Percentiles rank a stretch among this genome's conserved stretches.
Conservation (phyloP, 2,888 invertebrate species). For the Scaptodrosophila latifasciaeformis region DNA sequence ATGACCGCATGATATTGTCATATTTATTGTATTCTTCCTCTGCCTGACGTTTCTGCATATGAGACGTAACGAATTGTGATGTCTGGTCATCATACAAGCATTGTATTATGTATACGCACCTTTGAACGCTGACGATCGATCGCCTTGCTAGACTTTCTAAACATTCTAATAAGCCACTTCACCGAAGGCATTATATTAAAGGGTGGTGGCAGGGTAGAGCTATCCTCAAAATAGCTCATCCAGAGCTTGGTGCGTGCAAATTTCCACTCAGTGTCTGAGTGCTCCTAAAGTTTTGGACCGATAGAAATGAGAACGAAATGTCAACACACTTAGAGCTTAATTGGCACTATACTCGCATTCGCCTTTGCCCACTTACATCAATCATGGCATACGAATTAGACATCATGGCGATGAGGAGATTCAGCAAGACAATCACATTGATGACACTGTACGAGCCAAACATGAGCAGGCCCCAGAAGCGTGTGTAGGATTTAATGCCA, state of each 20-base stretch:
- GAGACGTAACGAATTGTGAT: neutral
- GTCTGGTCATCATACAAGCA: too few relatives aligned
- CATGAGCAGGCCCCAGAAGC: slow-evolving; percentile 97
- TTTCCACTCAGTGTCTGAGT: slow-evolving; percentile 97
- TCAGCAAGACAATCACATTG: slow-evolving; percentile 93
- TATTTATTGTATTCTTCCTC: slow-evolving; percentile 83
- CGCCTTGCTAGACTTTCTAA: slow-evolving; percentile 77
- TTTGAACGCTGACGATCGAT: slow-evolving; percentile 72
- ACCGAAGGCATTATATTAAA: slow-evolving; percentile 95
- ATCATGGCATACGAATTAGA: slow-evolving; percentile 96
- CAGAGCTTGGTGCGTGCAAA: slow-evolving; percentile 95
- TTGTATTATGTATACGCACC: slow-evolving; percentile 42
- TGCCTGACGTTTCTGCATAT: slow-evolving; percentile 76
- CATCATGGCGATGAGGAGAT: slow-evolving; percentile 98
- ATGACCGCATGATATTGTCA: slow-evolving; percentile 88
- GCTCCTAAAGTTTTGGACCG: slow-evolving; percentile 79
- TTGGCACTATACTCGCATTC: too few relatives aligned
- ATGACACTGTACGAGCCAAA: slow-evolving; percentile 97
- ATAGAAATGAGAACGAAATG: neutral
- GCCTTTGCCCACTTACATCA: slow-evolving; percentile 80
- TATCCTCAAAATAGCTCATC: slow-evolving; percentile 97
- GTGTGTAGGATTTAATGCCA: slow-evolving; percentile 91
- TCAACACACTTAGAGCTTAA: neutral
- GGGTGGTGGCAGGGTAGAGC: slow-evolving; percentile 92
- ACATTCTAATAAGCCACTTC: slow-evolving; percentile 83